Evolutionary conservation across 2,888 invertebrate species (phyloP).

Genomic region (Empis livida): DNA sequence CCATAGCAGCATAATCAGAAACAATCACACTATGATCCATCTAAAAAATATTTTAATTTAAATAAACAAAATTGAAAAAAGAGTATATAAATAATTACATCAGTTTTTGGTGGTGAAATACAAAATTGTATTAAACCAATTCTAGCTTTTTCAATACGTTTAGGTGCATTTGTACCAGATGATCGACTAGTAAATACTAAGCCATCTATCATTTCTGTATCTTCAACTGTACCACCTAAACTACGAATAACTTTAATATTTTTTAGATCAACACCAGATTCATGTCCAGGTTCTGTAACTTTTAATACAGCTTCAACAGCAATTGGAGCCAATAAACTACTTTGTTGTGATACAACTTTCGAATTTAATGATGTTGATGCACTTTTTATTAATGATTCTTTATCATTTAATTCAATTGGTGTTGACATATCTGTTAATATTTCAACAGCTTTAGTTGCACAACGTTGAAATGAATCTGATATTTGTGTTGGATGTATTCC

Average conservation of each 20-base stretch:
- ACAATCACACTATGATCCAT: conserved; percentile 95
- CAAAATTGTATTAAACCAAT: conserved; percentile 99
- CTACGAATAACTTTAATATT: conserved; percentile 97
- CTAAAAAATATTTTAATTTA: conserved; percentile 36
- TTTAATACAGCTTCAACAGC: conserved; percentile 94
- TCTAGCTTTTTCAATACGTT: conserved; percentile 91
- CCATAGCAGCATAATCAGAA: conserved; percentile 99
- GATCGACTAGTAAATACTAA: conserved; percentile 85
- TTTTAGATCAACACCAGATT: conserved; percentile 73
- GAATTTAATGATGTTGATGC: conserved; percentile 98
- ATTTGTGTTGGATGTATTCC: conserved; percentile 97
- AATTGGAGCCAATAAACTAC: conserved; percentile 86
- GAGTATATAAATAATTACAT: conserved; percentile 66
- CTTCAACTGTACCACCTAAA: conserved; percentile 94
- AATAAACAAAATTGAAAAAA: too few relatives aligned
- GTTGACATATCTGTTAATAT: conserved; percentile 75
- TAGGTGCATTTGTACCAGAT: conserved; percentile 82
- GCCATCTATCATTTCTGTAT: conserved; percentile 92
- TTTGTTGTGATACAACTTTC: conserved; percentile 98
- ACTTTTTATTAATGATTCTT: conserved; percentile 77
- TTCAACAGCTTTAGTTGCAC: conserved; percentile 34
- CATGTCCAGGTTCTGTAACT: conserved; percentile 43
- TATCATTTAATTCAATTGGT: conserved; percentile 73
- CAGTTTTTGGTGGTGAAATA: conserved; percentile 98
- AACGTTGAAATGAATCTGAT: conserved; percentile 88